phyloP scores from a whole-genome alignment of 1,140 invertebrate species.

The Drosophila gunungcola region DNA sequence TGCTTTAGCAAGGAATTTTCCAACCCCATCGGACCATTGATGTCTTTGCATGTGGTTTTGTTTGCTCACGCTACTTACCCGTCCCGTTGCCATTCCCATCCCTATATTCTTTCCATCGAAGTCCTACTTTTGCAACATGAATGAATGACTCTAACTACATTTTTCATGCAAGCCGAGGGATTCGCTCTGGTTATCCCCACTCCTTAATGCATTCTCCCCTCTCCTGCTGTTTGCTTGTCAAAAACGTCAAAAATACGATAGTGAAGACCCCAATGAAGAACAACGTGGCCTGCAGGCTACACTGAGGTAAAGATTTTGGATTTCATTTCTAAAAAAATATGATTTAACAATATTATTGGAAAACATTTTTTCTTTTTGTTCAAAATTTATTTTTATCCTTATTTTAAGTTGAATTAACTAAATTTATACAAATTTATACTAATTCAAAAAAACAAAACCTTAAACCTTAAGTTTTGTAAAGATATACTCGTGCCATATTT shows the following conservation, averaged over 20 bases:
- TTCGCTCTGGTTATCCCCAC: conserved; percentile 21
- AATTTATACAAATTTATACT: too few species aligned
- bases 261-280: conserved; percentile 44
- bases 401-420: too few species aligned
- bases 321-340: not conserved
- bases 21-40: conserved; percentile 18
- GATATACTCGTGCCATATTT: too few species aligned
- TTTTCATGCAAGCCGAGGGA: conserved; percentile 59
- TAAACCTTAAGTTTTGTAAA: too few species aligned
- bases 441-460: too few species aligned
- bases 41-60: conserved; percentile 36
- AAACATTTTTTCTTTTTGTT: not conserved
- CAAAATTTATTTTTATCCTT: too few species aligned
- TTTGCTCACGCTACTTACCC: conserved; percentile 26
- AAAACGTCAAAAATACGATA: conserved; percentile 74
- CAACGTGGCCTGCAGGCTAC: not conserved
- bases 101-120: conserved; percentile 25
- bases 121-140: conserved; percentile 74
- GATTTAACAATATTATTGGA: too few species aligned
- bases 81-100: conserved; percentile 29
- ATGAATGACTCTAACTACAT: conserved; percentile 75
- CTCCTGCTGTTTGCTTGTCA: conserved; percentile 57
- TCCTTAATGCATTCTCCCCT: conserved; percentile 1
- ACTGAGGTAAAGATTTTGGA: not conserved
- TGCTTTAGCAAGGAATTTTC: conserved; percentile 1